These are phyloP conservation scores for Heteractis magnifica DNA, from an alignment of 92 coral and sea anemone species.

Conservation along the genomic window DNA sequence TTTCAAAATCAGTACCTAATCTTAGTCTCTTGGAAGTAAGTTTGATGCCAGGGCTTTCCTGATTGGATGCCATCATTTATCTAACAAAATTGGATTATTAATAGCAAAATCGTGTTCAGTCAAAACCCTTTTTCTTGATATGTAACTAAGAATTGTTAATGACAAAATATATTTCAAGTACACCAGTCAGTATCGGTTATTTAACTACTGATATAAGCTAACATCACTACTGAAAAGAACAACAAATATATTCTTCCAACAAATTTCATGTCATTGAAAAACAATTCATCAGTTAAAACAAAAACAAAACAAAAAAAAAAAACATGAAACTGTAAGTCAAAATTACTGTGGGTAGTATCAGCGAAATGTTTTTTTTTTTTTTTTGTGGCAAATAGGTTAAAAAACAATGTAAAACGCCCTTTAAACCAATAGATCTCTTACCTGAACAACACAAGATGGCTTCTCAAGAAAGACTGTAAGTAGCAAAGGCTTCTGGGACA, in stretches of 20 bases:
- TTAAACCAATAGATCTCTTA: background rate
- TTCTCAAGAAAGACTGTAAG: background rate
- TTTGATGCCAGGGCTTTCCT: constrained; percentile 1
- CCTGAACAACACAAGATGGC: constrained; percentile 3
- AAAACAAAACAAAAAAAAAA: too few species aligned
- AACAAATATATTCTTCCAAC: too few species aligned
- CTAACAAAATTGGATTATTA: background rate
- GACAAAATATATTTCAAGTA: background rate
- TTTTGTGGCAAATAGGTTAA: background rate
- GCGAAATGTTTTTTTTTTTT: background rate
- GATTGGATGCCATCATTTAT: background rate
- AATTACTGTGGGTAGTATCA: too few species aligned
- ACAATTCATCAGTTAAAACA: too few species aligned
- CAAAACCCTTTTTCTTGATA: background rate
- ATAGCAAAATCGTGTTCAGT: too few species aligned
- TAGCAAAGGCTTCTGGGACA: background rate
- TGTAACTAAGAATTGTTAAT: background rate
- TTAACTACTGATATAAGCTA: too few species aligned
- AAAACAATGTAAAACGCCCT: background rate
- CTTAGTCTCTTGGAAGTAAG: constrained; percentile 4
- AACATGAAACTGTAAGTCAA: too few species aligned
- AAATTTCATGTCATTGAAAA: too few species aligned
- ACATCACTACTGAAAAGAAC: too few species aligned
- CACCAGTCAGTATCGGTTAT: too few species aligned
- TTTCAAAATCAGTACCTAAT: constrained; percentile 7